Evolutionary conservation across 2,113 vertebrate species (phyloP), one percentile per base, ranked within the genome.

Genomic region (Pseudonaja textilis): DNA sequence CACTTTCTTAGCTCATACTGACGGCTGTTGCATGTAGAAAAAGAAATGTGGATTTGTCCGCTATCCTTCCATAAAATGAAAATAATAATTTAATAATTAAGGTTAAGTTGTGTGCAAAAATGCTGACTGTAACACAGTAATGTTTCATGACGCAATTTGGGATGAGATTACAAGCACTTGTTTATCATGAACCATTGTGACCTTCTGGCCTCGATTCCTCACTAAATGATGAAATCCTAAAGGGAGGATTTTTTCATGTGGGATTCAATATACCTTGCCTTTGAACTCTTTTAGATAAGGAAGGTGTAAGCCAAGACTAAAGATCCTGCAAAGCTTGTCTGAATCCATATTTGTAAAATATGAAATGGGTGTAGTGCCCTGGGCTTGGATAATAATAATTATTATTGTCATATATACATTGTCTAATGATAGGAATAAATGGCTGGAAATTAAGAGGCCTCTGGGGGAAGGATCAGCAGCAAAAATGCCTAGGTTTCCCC

Each of bases 121-220:
- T 93, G 12, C 94, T 87, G 91, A n/a, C 86, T 89, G 93, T 61
- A 47, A 52, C 3, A 3, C 34, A 59, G 91, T 93, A 93, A 39
- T 0, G 0, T 0, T 23, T 23, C 9, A 2, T 95, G 93, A 94
- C 61, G 95, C 94, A 96, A 97, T 14, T 1, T 18, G 0, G 26
- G 90, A 94, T 64, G 29, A 95, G 95, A 93, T 2, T 87, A 92
- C 7, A 0, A 91, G 93, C 81, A 93, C 25, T 92, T 52, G 52
- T 93, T 92, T 93, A 0, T 2, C 0, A 5, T 96, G 96, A 95
- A 29, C 95, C 96, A 96, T 64, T n/a, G 42, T 92, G 95, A 95
- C 93, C 86, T 93, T 16, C 25, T 86, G 87, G 87, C 93, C 93
- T 1, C 0, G 90, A 91, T 95, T 69, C 89, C 91, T 87, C 0